Evolutionary conservation across 2,797 vertebrate species (phyloP).

Genomic region (Loriculus beryllinus): DNA sequence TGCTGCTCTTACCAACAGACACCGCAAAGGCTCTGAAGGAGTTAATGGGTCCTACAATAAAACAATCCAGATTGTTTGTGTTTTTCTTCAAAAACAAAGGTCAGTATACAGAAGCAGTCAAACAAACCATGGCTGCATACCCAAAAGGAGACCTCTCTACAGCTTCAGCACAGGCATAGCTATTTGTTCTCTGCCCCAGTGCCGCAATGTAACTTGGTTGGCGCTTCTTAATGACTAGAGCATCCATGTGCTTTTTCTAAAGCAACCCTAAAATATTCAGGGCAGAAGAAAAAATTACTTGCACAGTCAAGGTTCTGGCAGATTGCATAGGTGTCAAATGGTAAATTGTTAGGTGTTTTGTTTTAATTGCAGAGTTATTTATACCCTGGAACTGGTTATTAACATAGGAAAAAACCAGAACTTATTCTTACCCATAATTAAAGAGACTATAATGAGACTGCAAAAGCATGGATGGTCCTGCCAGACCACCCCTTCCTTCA

Average conservation of each 20-base stretch:
- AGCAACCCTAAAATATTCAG: constrained; percentile 57
- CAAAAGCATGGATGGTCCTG: background rate
- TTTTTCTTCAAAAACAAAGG: background rate
- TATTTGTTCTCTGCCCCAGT: constrained; percentile 11
- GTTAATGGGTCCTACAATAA: background rate
- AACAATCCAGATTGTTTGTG: background rate
- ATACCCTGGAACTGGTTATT: constrained; percentile 57
- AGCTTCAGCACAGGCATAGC: background rate
- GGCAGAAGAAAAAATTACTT: background rate
- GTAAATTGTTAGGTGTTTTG: constrained; percentile 27
- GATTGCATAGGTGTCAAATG: constrained; percentile 43
- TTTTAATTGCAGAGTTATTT: constrained; percentile 63
- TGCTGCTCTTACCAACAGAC: background rate
- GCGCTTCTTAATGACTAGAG: constrained; percentile 30
- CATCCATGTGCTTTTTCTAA: constrained; percentile 14
- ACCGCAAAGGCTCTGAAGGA: background rate
- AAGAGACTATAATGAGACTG: background rate
- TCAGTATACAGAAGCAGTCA: background rate
- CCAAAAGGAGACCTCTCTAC: background rate
- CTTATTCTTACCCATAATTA: constrained; percentile 24
- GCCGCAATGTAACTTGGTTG: background rate
- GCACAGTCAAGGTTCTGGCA: background rate
- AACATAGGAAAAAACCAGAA: constrained; percentile 20
- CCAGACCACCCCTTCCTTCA: background rate
- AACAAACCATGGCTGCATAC: background rate